Base-by-base conservation (phyloP, 2,888 invertebrate species). In the Aethes cnicana region DNA sequence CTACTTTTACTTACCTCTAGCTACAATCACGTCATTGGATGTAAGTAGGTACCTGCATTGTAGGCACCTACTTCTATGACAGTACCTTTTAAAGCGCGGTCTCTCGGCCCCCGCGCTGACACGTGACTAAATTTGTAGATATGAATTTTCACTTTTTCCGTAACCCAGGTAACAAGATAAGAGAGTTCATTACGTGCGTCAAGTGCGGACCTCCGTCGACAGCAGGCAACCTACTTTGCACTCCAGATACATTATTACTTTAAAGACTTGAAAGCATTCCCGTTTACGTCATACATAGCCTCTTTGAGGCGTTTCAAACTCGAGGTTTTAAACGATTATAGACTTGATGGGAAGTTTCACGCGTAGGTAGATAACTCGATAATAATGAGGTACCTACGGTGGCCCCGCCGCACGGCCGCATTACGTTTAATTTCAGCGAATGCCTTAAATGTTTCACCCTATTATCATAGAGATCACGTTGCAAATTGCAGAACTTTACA, bases 131-230 rank as follows among this genome's bases (percentile, higher is more conserved):
- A 5, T 7, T 23, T 23, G 23, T 37, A n/a, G n/a, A n/a, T n/a
- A 6, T 12, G 36, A 14, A 9, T 37, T 23, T 37, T 23, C n/a
- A 2, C 12, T 23, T n/a, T 23, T 37, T 11, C 23, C 23, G 14
- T 21, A 23, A 14, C 37, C 37, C 14, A 5, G 12, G 37, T 33
- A 42, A 41, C 39, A 25, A 41, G 30, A 25, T 23, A 33, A 41
- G 50, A 52, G 48, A n/a, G 55, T 49, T 58, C 55, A 54, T 60
- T 58, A 58, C 52, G 43, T 39, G 17, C 43, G 47, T 54, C 48
- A 42, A 57, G 54, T 52, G 46, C 35, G 36, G 44, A 42, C 47
- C 46, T 37, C 43, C 37, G 36, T 17, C 33, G 18, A 26, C 46
- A 33, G 50, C 32, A 30, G 48, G 43, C 28, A 48, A 39, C 30